A percentile compares a stretch with the other conserved stretches of the same genome.
Evolutionary conservation across 2,888 invertebrate genomes (phyloP).

Genomic region (Galerucella nymphaeae): DNA sequence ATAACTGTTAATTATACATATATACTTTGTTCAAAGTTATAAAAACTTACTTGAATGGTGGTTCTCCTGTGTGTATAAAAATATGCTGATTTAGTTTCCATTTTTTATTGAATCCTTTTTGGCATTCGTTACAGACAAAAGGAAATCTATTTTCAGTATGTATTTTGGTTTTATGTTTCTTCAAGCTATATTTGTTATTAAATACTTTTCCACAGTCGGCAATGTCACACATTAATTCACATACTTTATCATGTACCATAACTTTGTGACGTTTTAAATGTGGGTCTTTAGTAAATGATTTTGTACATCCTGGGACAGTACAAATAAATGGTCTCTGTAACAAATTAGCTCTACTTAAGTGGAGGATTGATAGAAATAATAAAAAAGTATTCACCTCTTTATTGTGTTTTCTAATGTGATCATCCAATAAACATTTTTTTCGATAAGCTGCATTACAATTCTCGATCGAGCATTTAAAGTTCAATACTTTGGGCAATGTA

Average conservation of each 20-base stretch:
- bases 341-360: background rate
- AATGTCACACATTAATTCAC: slow-evolving; percentile 45
- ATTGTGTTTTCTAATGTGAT: slow-evolving; percentile 41
- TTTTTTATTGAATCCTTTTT: slow-evolving; percentile 53
- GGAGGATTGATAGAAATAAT: background rate
- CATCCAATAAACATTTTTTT: slow-evolving; percentile 34
- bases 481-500: slow-evolving; percentile 6
- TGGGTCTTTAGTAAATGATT: slow-evolving; percentile 52
- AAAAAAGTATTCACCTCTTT: slow-evolving; percentile 36
- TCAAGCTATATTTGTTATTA: slow-evolving; percentile 54
- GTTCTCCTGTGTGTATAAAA: slow-evolving; percentile 47
- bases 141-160: slow-evolving; percentile 44
- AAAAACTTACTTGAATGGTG: slow-evolving; percentile 47
- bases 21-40: background rate
- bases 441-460: slow-evolving; percentile 36
- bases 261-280: slow-evolving; percentile 55
- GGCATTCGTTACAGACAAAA: slow-evolving; percentile 52
- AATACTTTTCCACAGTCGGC: slow-evolving; percentile 51
- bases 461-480: slow-evolving; percentile 31
- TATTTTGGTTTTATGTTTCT: slow-evolving; percentile 52
- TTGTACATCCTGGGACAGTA: slow-evolving; percentile 48
- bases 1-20: slow-evolving; percentile 1
- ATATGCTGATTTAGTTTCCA: slow-evolving; percentile 52
- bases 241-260: slow-evolving; percentile 43
- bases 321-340: slow-evolving; percentile 53